Conservation (phyloP, 2,797 vertebrate genomes). For the Coregonus ussuriensis region DNA sequence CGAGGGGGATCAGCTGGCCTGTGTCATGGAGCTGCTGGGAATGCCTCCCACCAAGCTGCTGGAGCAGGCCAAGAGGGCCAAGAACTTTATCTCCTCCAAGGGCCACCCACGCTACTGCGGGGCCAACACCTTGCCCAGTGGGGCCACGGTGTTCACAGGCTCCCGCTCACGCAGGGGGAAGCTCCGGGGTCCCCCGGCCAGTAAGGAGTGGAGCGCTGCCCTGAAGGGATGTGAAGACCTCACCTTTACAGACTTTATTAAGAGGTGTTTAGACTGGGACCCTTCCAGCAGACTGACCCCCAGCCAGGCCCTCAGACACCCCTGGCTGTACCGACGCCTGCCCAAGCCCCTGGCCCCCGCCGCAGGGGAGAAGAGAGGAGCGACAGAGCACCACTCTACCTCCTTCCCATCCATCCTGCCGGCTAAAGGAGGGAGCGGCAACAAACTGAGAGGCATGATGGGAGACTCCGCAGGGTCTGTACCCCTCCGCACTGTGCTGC, state of each 20-base stretch:
- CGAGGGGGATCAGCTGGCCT: constrained; percentile 95
- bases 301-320: constrained; percentile 88
- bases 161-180: constrained; percentile 91
- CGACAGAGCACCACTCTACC: constrained; percentile 81
- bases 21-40: constrained; percentile 96
- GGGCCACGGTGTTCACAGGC: constrained; percentile 84
- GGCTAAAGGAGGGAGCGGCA: constrained; percentile 83
- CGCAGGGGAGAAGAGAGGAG: constrained; percentile 83
- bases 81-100: constrained; percentile 97
- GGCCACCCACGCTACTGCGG: constrained; percentile 96
- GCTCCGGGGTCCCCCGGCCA: constrained; percentile 87
- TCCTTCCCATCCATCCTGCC: constrained; percentile 87
- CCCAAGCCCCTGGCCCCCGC: constrained; percentile 78
- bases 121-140: constrained; percentile 82
- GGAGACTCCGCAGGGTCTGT: constrained; percentile 82
- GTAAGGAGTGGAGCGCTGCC: constrained; percentile 89
- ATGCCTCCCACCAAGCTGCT: constrained; percentile 91
- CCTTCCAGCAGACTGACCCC: constrained; percentile 89
- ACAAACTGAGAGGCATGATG: constrained; percentile 91
- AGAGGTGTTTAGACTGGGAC: constrained; percentile 97
- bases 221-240: constrained; percentile 94
- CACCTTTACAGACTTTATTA: constrained; percentile 93
- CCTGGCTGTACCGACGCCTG: constrained; percentile 89
- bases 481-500: constrained; percentile 91
- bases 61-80: constrained; percentile 92